Evolutionary conservation across 2,888 invertebrate species (phyloP), one percentile per base, ranked within the genome.

Genomic region (Cephonodes hylas): DNA sequence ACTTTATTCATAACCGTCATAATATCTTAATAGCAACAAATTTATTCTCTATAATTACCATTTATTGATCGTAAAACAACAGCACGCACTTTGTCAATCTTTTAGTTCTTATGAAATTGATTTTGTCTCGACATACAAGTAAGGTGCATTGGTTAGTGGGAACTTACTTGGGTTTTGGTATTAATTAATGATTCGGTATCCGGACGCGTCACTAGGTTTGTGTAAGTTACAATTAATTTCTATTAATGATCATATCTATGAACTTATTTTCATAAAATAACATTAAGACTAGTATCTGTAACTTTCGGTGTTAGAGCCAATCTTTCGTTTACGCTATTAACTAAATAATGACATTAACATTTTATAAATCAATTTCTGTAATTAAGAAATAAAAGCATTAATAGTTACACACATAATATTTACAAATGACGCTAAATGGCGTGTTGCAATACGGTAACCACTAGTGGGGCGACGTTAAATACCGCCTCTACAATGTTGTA

Each of bases 61-160:
- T 27, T 53, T 53, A 53, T 53, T 27, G 27, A 15, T 53, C 48
- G 27, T 53, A 53, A 53, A 53, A 53, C 15, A 27, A 53, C 18
- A 18, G 48, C 27, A 15, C 5, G 22, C 5, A 1, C n/a, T 53
- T 53, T 31, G 48, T 53, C 27, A 53, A 53, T 15, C 8, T 27
- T 6, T 2, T 3, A 8, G n/a, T 38, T n/a, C n/a, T 3, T 0
- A 4, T 13, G 38, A 38, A 4, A 38, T 13, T n/a, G n/a, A n/a
- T 38, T 38, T 10, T n/a, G 38, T 38, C 13, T 3, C n/a, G 13
- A 38, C 10, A 1, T 34, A 5, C 8, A 34, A 0, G 8, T 4
- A 0, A 10, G 8, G 10, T 34, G 13, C 34, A 13, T 10, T 34
- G 13, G n/a, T n/a, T n/a, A n/a, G n/a, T n/a, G n/a, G n/a, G n/a